These are phyloP conservation scores for Scaptomyza parva DNA, from an alignment of 2,888 invertebrate species.

Conservation along the genomic window DNA sequence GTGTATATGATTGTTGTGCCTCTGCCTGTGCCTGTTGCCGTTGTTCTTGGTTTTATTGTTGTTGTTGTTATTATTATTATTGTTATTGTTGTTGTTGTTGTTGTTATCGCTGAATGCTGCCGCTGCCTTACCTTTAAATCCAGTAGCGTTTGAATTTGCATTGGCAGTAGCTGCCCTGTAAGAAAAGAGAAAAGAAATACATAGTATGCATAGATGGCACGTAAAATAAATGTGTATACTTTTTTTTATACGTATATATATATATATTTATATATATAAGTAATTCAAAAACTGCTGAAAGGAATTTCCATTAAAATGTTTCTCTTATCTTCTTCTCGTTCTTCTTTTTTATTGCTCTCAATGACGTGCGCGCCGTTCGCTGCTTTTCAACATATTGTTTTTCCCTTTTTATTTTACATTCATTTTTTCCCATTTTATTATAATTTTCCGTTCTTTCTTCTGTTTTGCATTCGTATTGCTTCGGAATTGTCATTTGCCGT, in stretches of 20 bases:
- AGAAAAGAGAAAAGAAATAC: constrained; percentile 41
- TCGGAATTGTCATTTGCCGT: constrained; percentile 22
- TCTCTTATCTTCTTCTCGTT: constrained; percentile 78
- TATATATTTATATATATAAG: constrained; percentile 57
- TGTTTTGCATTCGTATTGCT: constrained; percentile 29
- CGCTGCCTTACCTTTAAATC: constrained; percentile 66
- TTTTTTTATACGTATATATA: constrained; percentile 32
- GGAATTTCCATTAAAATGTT: constrained; percentile 79
- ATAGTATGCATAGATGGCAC: constrained; percentile 56
- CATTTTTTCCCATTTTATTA: constrained; percentile 19
- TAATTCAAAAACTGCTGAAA: constrained; percentile 78
- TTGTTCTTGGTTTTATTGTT: constrained; percentile 37
- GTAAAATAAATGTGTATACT: constrained; percentile 64
- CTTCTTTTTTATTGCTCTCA: constrained; percentile 68
- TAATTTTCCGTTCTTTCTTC: constrained; percentile 21
- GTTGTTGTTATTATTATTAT: constrained; percentile 14
- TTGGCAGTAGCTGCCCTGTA: constrained; percentile 56
- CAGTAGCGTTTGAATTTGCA: constrained; percentile 73
- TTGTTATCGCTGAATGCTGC: constrained; percentile 47
- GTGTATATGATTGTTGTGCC: constrained; percentile 51
- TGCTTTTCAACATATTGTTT: constrained; percentile 69
- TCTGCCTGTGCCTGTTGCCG: constrained; percentile 16
- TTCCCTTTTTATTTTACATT: constrained; percentile 44
- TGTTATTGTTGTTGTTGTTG: constrained; percentile 30
- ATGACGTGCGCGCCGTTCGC: constrained; percentile 65